Percentiles rank a stretch among this genome's conserved stretches.
phyloP scores from a whole-genome alignment of 1,140 invertebrate genomes.

The Pantala flavescens region DNA sequence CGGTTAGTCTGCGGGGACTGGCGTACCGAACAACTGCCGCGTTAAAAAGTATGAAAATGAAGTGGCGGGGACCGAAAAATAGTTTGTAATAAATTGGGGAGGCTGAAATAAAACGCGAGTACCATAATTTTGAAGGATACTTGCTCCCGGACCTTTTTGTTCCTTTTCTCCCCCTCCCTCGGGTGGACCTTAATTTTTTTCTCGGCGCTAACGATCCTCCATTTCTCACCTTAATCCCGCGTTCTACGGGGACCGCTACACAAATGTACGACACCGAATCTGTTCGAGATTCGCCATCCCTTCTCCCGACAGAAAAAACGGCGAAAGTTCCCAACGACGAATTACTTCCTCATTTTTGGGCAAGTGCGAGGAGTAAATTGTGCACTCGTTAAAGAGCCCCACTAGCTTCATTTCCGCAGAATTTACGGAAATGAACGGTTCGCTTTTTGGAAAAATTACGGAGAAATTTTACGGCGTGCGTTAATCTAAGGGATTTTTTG shows the following conservation, averaged over 20 bases:
- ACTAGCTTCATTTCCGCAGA: too few species aligned
- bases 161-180: neutral
- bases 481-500: too few species aligned
- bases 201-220: neutral
- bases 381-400: too few species aligned
- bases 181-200: neutral
- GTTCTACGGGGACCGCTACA: constrained; percentile 7
- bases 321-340: too few species aligned
- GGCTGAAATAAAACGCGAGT: neutral
- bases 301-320: neutral
- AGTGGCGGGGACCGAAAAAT: constrained; percentile 3
- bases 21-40: constrained; percentile 1
- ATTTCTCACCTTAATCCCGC: constrained; percentile 8
- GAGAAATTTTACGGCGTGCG: too few species aligned
- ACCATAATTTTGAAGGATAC: constrained; percentile 7
- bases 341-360: too few species aligned
- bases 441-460: too few species aligned
- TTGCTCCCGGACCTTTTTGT: neutral
- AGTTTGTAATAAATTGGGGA: neutral
- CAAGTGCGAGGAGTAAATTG: too few species aligned
- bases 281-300: neutral
- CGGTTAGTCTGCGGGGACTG: constrained; percentile 5
- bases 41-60: constrained; percentile 7
- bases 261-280: constrained; percentile 1
- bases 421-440: too few species aligned